Conservation (phyloP, 1,140 invertebrate genomes). For the Pseudomyrmex flavicornis region DNA sequence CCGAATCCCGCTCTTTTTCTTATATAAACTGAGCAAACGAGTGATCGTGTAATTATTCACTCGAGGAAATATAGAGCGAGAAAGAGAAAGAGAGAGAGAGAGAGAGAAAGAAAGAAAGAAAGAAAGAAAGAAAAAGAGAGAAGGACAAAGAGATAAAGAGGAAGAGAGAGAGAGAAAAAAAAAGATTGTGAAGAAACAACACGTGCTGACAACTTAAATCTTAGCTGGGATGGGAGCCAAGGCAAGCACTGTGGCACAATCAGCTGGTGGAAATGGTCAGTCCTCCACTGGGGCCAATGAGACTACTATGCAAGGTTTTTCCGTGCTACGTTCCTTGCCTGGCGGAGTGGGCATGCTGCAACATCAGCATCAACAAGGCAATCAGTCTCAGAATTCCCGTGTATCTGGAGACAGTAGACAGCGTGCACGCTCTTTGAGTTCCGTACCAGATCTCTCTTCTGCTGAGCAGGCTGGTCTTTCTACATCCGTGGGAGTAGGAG, state of each 20-base stretch:
- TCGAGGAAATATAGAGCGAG: not conserved
- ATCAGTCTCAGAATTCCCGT: conserved; percentile 84
- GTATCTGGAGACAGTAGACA: conserved; percentile 90
- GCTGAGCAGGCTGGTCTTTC: conserved; percentile 80
- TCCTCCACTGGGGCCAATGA: conserved; percentile 92
- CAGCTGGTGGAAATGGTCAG: conserved; percentile 88
- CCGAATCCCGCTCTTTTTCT: conserved; percentile 11
- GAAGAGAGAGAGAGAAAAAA: not conserved
- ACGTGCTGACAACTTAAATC: conserved; percentile 32
- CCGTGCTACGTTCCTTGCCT: conserved; percentile 90
- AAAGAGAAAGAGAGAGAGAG: not conserved
- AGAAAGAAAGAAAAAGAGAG: not conserved
- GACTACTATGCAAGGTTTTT: conserved; percentile 88
- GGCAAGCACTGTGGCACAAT: conserved; percentile 91
- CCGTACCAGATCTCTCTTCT: conserved; percentile 90
- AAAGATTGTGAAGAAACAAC: conserved; percentile 23
- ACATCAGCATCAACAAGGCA: conserved; percentile 79
- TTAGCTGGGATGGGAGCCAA: conserved; percentile 91
- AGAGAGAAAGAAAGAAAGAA: not conserved
- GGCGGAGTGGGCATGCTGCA: conserved; percentile 85
- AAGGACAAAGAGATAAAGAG: not conserved
- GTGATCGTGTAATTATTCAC: not conserved
- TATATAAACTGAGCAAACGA: not conserved
- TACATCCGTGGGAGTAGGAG: conserved; percentile 81
- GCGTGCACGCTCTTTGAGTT: conserved; percentile 92